Evolutionary conservation across 2,888 invertebrate genomes (phyloP), one percentile per base, ranked within the genome.

Genomic region (Tanytarsus gracilentus): DNA sequence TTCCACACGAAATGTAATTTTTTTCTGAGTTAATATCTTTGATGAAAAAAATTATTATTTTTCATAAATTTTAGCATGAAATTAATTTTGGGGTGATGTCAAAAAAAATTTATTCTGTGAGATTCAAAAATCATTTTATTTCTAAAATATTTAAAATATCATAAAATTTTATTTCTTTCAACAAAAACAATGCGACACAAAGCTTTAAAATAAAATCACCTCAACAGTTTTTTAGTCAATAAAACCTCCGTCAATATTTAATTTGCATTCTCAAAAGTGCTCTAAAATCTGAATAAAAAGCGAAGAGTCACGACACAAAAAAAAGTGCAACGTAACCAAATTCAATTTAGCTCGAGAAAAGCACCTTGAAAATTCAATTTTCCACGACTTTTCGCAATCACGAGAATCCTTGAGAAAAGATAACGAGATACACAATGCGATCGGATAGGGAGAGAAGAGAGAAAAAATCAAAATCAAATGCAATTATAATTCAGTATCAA

Each of bases 401-500:
- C 14, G 36, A 16, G 4, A 16, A 36, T 36, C 11, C 36, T 36
- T 36, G 14, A 1, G 36, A 16, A 16, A 36, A 14, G 16, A 33
- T 33, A n/a, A 14, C 1, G 36, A 30, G 5, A 4, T 30, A n/a
- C 2, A 3, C n/a, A 5, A 2, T 2, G n/a, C 11, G 30, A n/a
- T 30, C 11, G 9, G n/a, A 11, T 3, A 30, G 4, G 4, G 2
- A 30, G 5, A 6, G 11, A 2, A 14, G 11, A 33, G 8, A 21
- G 1, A 23, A 26, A 39, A 33, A 26, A 26, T 55, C 39, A 55
- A 40, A 55, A 55, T 55, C 55, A 55, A 55, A 55, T 55, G 40
- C 26, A 55, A 55, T 55, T 55, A 55, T 55, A 55, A 39, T 55
- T 55, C 55, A 55, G 39, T 55, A 40, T 55, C 55, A 55, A 55